Conservation (phyloP, 2,113 vertebrate species). For the Etia nguti region DNA sequence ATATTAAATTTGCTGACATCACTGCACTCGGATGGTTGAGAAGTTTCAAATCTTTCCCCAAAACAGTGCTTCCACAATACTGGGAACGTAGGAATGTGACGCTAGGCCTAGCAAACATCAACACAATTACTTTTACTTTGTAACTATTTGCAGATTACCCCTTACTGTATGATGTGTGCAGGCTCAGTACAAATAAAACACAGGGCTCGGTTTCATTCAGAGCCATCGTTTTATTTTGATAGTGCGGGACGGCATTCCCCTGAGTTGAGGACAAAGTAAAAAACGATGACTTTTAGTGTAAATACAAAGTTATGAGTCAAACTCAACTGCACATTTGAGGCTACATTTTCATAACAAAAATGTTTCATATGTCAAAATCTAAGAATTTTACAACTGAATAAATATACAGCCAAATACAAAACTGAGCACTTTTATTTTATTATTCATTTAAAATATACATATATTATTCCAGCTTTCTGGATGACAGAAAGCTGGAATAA, state of each 20-base stretch:
- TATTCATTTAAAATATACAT: background rate
- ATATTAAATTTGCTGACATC: background rate
- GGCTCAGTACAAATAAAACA: background rate
- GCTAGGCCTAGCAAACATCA: background rate
- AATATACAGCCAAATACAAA: constrained; percentile 31
- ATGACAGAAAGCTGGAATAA: background rate
- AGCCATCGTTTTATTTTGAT: background rate
- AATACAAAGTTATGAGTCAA: background rate
- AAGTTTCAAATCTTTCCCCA: background rate
- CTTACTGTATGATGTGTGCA: background rate
- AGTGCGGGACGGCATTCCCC: background rate
- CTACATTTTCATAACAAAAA: background rate
- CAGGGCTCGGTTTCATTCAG: background rate
- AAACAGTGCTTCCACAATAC: background rate
- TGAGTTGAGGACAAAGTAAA: background rate
- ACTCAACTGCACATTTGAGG: background rate
- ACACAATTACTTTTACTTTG: background rate
- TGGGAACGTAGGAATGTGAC: background rate
- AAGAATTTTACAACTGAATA: constrained; percentile 23
- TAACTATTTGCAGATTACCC: fast-evolving
- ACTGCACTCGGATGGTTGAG: background rate
- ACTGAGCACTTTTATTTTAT: background rate
- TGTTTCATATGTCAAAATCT: background rate
- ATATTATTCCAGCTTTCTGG: background rate
- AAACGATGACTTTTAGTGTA: background rate